Evolutionary conservation across 23 tunicate genomes (phyloP).

Genomic region (Ascidia mentula): DNA sequence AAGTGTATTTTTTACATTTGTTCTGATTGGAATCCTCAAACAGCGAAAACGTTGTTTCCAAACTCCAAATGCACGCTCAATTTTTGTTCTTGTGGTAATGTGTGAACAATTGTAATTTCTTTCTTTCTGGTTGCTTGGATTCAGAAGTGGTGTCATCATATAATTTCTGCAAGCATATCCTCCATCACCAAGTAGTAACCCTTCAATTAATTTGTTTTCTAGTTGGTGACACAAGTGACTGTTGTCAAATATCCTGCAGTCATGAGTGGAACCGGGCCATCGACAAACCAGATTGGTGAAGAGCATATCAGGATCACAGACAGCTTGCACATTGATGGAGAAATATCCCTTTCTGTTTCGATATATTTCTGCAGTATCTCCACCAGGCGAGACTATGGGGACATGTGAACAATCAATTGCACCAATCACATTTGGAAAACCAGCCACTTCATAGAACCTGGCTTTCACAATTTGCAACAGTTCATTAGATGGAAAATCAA

Average conservation of each 20-base stretch:
- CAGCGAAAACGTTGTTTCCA: slow-evolving; percentile 28
- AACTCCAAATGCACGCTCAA: slow-evolving; percentile 23
- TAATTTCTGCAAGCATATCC: slow-evolving; percentile 52
- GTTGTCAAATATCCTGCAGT: slow-evolving; percentile 53
- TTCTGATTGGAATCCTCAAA: slow-evolving; percentile 10
- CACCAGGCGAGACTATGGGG: slow-evolving; percentile 50
- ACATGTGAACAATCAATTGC: slow-evolving; percentile 59
- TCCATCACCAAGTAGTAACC: slow-evolving; percentile 43
- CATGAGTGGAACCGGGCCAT: slow-evolving; percentile 70
- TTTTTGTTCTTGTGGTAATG: slow-evolving; percentile 28
- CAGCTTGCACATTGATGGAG: slow-evolving; percentile 57
- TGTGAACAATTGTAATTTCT: slow-evolving; percentile 38
- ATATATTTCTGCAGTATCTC: slow-evolving; percentile 48
- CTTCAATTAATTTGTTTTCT: slow-evolving; percentile 31
- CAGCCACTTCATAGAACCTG: slow-evolving; percentile 19
- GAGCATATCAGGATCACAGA: slow-evolving; percentile 37
- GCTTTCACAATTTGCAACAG: not conserved
- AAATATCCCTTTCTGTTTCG: too few species aligned
- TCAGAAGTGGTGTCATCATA: slow-evolving; percentile 52
- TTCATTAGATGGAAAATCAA: slow-evolving; percentile 28
- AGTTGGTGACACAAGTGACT: slow-evolving; percentile 18
- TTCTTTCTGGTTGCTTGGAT: slow-evolving; percentile 18
- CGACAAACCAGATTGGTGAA: slow-evolving; percentile 59
- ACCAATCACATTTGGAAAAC: slow-evolving; percentile 49
- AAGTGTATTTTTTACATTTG: not conserved